Evolutionary conservation across 2,888 invertebrate genomes (phyloP), one percentile per base, ranked within the genome.

Genomic region (Autographa pulchrina): DNA sequence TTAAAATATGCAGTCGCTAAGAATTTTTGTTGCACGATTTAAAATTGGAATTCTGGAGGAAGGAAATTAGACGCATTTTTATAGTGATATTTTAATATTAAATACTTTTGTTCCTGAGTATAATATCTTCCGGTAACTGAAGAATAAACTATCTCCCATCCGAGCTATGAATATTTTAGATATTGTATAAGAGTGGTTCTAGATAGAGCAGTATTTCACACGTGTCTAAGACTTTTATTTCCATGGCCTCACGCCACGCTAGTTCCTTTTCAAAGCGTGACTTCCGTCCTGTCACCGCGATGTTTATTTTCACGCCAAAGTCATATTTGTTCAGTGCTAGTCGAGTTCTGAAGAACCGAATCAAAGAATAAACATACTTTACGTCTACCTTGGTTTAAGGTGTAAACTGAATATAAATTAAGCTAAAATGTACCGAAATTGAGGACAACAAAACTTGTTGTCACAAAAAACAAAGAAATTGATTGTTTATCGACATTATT

Each of bases 281-380:
- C 43, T 43, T 62, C 43, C 43, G 62, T 25, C 62, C 62, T 43
- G 43, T 48, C 43, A 61, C 6, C 43, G 62, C 43, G 62, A 43
- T 43, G 43, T 62, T 62, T 48, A 62, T 61, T 41, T 16, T 16
- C 25, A 48, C 62, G 25, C 25, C 20, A 48, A 38, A 48, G 48
- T 48, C 48, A 48, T 48, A 48, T n/a, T 48, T 48, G 48, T 48
- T 48, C 48, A n/a, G 16, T 48, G 48, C 48, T n/a, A 48, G 48
- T 48, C 43, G 43, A 14, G n/a, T 48, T n/a, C 48, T 48, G n/a
- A 48, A 48, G n/a, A 48, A 8, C 48, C 7, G 16, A 48, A n/a
- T 48, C 48, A n/a, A 48, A 48, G 48, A 48, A n/a, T 16, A n/a
- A 48, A 48, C n/a, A 48, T n/a, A n/a, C 48, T 48, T 43, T 43